Percentiles rank a stretch among this genome's conserved stretches.
Conservation (phyloP, 2,797 vertebrate genomes). For the Chloroceryle amazona region DNA sequence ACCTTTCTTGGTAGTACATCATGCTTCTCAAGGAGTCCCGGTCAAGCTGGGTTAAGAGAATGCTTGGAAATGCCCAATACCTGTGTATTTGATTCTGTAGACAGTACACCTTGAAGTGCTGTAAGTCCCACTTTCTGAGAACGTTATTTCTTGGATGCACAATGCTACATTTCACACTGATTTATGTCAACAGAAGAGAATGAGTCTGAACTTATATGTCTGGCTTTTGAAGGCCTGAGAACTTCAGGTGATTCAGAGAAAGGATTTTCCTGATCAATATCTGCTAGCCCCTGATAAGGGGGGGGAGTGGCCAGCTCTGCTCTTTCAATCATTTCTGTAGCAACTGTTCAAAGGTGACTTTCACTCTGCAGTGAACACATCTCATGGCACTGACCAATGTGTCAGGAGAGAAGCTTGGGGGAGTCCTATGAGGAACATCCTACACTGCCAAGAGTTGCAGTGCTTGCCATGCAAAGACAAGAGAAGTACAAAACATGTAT, state of each 20-base stretch:
- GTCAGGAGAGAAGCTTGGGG: background rate
- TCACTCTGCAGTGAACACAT: rapidly evolving
- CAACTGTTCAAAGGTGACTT: rapidly evolving
- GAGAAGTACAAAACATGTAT: background rate
- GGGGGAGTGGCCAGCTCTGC: background rate
- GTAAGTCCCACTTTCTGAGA: background rate
- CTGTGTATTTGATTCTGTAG: background rate
- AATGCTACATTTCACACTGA: background rate
- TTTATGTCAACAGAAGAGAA: background rate
- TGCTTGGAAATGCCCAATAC: background rate
- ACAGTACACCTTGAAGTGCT: background rate
- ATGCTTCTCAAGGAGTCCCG: background rate
- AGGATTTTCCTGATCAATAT: background rate
- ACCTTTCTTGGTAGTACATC: background rate
- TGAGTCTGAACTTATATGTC: background rate
- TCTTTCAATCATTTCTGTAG: background rate
- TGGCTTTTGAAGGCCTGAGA: background rate
- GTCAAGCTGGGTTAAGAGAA: background rate
- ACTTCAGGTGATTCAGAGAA: background rate
- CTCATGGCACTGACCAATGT: rapidly evolving
- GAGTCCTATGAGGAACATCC: background rate
- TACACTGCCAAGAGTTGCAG: background rate
- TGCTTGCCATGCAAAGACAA: background rate
- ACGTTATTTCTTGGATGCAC: background rate
- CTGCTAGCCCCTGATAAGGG: background rate